These are phyloP conservation scores for Lepus americanus DNA, from an alignment of 2,113 vertebrate species.

Conservation along the genomic window DNA sequence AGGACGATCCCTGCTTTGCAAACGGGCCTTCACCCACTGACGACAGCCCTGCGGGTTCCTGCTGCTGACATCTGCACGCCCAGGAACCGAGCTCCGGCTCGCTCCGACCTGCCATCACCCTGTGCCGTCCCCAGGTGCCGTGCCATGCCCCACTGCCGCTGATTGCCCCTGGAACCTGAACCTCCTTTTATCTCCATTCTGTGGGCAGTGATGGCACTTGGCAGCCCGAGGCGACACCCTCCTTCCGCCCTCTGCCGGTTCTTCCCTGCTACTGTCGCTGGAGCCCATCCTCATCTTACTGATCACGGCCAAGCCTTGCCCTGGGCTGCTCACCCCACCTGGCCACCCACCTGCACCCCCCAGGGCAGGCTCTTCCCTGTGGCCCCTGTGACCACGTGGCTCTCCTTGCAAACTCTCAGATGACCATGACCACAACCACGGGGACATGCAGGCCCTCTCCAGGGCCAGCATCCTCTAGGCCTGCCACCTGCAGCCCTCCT, in stretches of 20 bases:
- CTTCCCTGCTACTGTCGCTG: background rate
- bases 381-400: background rate
- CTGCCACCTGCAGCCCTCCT: background rate
- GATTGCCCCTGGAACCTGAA: background rate
- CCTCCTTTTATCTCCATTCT: background rate
- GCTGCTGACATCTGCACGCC: background rate
- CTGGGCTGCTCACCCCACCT: background rate
- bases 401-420: background rate
- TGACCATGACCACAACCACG: rapidly evolving
- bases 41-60: too few species aligned
- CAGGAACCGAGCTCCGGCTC: rapidly evolving
- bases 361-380: background rate
- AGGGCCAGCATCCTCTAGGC: background rate
- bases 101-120: background rate
- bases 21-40: background rate
- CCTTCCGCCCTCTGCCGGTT: background rate
- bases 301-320: background rate
- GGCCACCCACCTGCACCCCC: too few species aligned
- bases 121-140: rapidly evolving
- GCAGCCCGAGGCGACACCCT: background rate
- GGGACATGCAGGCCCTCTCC: background rate
- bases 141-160: rapidly evolving
- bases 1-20: background rate
- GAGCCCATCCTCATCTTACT: background rate
- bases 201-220: background rate